Base-by-base conservation (phyloP, 2,888 invertebrate genomes). In the Apotomis turbidana region DNA sequence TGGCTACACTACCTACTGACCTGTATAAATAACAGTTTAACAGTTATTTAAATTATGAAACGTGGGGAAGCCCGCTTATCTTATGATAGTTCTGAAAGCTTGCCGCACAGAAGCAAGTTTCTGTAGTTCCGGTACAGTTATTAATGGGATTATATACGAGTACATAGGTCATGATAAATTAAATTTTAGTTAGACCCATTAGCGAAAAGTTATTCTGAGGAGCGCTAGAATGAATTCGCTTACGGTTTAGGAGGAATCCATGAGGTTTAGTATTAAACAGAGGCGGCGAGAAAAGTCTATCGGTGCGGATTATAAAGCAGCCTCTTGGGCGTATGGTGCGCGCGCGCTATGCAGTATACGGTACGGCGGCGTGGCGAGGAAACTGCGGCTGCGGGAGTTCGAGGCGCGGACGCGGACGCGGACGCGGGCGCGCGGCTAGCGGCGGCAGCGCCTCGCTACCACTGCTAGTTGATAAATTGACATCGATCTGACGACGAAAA, bases 401-500 rank as follows among this genome's bases (percentile, higher is more conserved):
- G 73, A 63, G 60, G 70, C 69, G 74, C 75, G 73, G 54, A 72
- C 70, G 63, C 58, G 59, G 41, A 55, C 61, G 70, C 36, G 83
- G 54, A 72, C 71, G 66, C 60, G 57, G 41, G 55, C 81, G 79
- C 78, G 85, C 44, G 44, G 44, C 63, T 44, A n/a, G 54, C 64
- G 84, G 85, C 85, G 79, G 84, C 86, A 80, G 82, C 82, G 80
- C 79, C 84, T 77, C 84, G 86, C 85, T 83, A 85, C 79, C 81
- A 84, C 78, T 78, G 83, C 85, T 87, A 85, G 74, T 77, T 87
- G 84, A 90, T 77, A 87, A 84, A 86, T 83, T 83, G 86, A 90
- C 90, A 88, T 84, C 86, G 84, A 90, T 78, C 80, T 81, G 85
- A 90, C 85, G 79, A 79, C 76, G 82, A 87, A 83, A 79, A 83